These are phyloP conservation scores for Brachypalpus laphriformis DNA, from an alignment of 2,888 invertebrate species.

Conservation along the genomic window DNA sequence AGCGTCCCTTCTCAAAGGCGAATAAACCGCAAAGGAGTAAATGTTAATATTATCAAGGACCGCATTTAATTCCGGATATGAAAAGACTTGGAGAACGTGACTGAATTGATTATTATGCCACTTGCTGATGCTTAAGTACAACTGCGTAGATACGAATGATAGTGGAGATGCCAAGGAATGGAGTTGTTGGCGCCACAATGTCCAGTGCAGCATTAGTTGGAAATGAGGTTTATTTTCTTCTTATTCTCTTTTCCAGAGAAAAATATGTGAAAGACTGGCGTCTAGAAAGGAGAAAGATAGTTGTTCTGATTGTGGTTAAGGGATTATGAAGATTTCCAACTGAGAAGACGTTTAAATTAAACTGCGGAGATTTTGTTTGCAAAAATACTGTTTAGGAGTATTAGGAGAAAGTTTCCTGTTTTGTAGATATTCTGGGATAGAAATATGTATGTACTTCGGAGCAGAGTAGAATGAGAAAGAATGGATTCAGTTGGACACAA, in stretches of 20 bases:
- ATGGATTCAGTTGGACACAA: conserved; percentile 51
- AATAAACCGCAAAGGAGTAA: conserved; percentile 71
- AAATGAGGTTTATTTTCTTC: conserved; percentile 5
- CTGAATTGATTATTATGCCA: conserved; percentile 73
- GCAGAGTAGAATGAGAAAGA: conserved; percentile 15
- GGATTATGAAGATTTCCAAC: conserved; percentile 73
- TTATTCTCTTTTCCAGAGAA: background rate
- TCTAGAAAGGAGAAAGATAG: conserved; percentile 21
- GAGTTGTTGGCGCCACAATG: conserved; percentile 24
- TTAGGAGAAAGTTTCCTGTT: conserved; percentile 52
- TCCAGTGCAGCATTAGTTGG: conserved; percentile 43
- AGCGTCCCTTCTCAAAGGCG: conserved; percentile 22
- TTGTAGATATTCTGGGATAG: conserved; percentile 1
- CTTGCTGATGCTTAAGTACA: conserved; percentile 69
- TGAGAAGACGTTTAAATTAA: conserved; percentile 73
- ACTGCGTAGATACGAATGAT: conserved; percentile 53
- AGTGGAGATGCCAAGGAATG: background rate
- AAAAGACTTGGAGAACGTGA: conserved; percentile 71
- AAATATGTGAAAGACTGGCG: conserved; percentile 7
- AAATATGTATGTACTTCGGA: conserved; percentile 46
- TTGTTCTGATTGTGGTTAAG: conserved; percentile 64
- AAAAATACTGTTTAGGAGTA: conserved; percentile 15
- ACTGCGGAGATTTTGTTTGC: conserved; percentile 53
- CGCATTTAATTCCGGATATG: conserved; percentile 72
- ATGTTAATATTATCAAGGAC: conserved; percentile 74